Percentiles rank a stretch among this genome's conserved stretches.
phyloP scores from a whole-genome alignment of 2,888 invertebrate species.

The Myopa tessellatipennis region DNA sequence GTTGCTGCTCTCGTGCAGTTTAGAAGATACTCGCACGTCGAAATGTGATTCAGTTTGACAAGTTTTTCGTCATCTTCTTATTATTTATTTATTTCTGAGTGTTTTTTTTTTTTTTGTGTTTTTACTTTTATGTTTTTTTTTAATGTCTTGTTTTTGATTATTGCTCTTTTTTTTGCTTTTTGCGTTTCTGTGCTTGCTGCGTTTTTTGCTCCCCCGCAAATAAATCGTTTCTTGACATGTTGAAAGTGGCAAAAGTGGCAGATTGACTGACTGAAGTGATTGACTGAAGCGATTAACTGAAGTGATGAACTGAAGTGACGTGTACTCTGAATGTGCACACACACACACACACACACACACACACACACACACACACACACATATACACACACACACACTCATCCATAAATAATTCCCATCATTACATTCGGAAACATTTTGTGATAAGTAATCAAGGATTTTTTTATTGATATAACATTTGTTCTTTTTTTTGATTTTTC shows the following conservation, averaged over 20 bases:
- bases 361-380: no score
- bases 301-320: background rate
- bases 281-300: conserved; percentile 5
- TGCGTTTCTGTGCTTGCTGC: background rate
- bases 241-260: background rate
- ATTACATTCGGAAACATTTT: no score
- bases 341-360: no score
- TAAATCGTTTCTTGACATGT: conserved; percentile 9
- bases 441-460: no score
- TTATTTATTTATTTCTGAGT: background rate
- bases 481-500: no score
- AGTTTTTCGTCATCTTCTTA: background rate
- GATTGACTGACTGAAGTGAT: conserved; percentile 27
- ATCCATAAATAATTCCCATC: no score
- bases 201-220: background rate
- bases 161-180: background rate
- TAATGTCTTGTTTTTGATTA: background rate
- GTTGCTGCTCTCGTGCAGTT: background rate
- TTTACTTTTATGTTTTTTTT: background rate
- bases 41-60: conserved; percentile 18
- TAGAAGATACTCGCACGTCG: conserved; percentile 1
- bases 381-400: no score
- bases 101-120: background rate
- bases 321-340: background rate
- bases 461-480: no score